Conservation (phyloP, 2,797 vertebrate genomes). For the Danionella dracula region DNA sequence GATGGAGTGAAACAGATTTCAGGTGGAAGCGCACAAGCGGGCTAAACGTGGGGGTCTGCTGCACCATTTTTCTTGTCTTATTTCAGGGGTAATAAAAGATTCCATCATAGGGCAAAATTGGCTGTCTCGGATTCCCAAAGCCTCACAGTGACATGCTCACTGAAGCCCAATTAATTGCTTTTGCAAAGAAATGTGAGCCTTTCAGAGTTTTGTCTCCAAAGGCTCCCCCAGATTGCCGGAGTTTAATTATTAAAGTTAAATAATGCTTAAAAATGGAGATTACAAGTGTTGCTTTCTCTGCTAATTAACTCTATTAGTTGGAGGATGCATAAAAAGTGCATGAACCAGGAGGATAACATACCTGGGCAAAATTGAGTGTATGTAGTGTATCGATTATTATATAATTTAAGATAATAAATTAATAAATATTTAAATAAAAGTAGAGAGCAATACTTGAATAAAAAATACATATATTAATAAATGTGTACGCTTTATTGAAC, state of each 20-base stretch:
- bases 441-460: too few relatives aligned
- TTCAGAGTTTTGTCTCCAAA: not conserved
- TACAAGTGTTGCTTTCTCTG: not conserved
- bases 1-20: not conserved
- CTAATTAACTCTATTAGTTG: too few relatives aligned
- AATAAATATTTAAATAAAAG: too few relatives aligned
- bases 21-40: not conserved
- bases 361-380: too few relatives aligned
- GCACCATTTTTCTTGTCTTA: not conserved
- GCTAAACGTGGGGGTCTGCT: not conserved
- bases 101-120: not conserved
- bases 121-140: not conserved
- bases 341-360: too few relatives aligned
- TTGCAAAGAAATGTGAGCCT: not conserved
- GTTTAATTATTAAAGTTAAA: not conserved
- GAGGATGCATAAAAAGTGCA: too few relatives aligned
- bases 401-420: too few relatives aligned
- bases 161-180: slow-evolving; percentile 11
- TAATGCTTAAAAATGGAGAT: not conserved
- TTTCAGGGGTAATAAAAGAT: not conserved
- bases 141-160: not conserved
- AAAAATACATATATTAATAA: too few relatives aligned
- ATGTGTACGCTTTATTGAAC: too few relatives aligned
- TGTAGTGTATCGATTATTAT: too few relatives aligned
- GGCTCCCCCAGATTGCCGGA: not conserved